A percentile compares a stretch with the other conserved stretches of the same genome.
Conservation (phyloP, 2,797 vertebrate species). For the Falco berigora region DNA sequence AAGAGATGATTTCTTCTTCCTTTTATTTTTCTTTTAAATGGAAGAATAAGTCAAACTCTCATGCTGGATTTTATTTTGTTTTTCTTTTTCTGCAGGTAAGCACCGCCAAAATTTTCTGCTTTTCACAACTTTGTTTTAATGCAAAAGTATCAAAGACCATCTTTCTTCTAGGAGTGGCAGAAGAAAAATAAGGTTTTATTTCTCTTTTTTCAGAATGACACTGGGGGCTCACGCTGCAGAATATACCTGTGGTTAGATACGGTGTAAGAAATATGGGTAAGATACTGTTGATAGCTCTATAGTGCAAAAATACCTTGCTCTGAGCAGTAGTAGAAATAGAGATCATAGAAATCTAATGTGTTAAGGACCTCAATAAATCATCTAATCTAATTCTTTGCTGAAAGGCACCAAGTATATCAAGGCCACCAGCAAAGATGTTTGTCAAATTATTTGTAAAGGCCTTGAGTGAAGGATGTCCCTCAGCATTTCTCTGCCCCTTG, state of each 20-base stretch:
- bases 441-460: neutral
- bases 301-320: neutral
- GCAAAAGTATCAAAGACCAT: neutral
- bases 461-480: neutral
- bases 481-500: neutral
- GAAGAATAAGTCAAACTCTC: neutral
- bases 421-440: neutral
- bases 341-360: neutral
- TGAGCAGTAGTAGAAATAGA: neutral
- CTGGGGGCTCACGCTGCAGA: neutral
- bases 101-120: neutral
- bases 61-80: neutral
- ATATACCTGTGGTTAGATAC: neutral
- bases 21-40: slow-evolving; percentile 11
- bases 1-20: neutral
- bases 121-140: neutral
- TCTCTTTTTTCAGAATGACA: neutral
- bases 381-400: neutral
- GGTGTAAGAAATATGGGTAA: neutral
- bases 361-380: neutral
- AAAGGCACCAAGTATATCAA: neutral
- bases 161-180: neutral
- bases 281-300: neutral
- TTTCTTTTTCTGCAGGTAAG: neutral
- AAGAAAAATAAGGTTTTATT: neutral